These are phyloP conservation scores for Rhyzopertha dominica DNA, from an alignment of 1,140 invertebrate genomes.

Conservation along the genomic window DNA sequence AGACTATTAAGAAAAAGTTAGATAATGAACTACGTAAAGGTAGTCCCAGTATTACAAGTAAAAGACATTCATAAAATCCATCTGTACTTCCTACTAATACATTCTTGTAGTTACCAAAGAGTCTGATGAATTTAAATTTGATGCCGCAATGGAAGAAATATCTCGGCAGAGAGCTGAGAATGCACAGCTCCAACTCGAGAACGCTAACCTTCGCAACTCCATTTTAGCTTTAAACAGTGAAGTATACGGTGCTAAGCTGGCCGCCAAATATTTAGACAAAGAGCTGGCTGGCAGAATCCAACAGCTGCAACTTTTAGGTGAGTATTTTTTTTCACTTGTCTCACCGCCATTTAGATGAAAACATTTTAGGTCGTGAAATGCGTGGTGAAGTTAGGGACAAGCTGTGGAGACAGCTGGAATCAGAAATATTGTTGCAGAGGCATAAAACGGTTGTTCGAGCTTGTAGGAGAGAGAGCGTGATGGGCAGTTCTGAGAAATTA, in stretches of 20 bases:
- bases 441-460: slow-evolving; percentile 75
- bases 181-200: slow-evolving; percentile 63
- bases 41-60: background rate
- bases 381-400: slow-evolving; percentile 71
- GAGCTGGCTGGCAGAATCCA: slow-evolving; percentile 82
- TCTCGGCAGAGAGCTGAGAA: slow-evolving; percentile 58
- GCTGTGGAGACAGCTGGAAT: slow-evolving; percentile 79
- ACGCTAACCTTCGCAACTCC: slow-evolving; percentile 62
- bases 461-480: slow-evolving; percentile 45
- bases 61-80: background rate
- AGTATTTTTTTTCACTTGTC: slow-evolving; percentile 18
- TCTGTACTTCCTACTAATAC: background rate
- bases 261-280: slow-evolving; percentile 82
- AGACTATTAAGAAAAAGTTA: slow-evolving; percentile 43
- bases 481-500: slow-evolving; percentile 32
- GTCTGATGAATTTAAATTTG: slow-evolving; percentile 37
- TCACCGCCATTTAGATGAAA: background rate
- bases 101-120: slow-evolving; percentile 21
- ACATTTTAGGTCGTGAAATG: slow-evolving; percentile 56
- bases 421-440: slow-evolving; percentile 78
- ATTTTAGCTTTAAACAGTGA: slow-evolving; percentile 72
- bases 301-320: slow-evolving; percentile 74
- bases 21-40: slow-evolving; percentile 44
- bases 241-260: slow-evolving; percentile 75
- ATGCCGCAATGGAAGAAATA: slow-evolving; percentile 41